Percentiles rank a stretch among this genome's conserved stretches.
Conservation (phyloP, 2,888 invertebrate genomes). For the Coecobrya sp. region DNA sequence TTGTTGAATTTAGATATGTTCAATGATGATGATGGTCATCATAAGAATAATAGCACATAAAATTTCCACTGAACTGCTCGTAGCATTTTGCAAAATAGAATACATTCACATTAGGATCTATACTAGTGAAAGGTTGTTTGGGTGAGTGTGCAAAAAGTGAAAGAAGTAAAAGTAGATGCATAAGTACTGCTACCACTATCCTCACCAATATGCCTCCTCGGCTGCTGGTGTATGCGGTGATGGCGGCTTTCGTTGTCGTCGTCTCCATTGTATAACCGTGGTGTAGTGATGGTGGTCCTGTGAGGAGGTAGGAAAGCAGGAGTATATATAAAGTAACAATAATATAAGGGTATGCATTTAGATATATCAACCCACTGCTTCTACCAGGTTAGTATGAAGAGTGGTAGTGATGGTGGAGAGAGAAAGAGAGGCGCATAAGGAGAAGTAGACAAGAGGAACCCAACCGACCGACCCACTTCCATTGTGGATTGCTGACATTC, state of each 20-base stretch:
- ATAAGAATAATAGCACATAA: conserved; percentile 5
- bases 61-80: background rate
- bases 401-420: conserved; percentile 37
- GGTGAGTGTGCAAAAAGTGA: background rate
- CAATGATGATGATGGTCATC: background rate
- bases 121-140: background rate
- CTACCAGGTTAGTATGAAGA: background rate
- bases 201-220: background rate
- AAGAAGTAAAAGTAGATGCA: conserved; percentile 1
- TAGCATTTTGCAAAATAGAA: background rate
- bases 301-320: background rate
- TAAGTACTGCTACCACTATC: background rate
- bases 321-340: background rate
- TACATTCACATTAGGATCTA: background rate
- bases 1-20: background rate
- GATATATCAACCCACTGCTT: no score
- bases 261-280: conserved; percentile 9
- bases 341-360: background rate
- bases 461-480: conserved; percentile 76
- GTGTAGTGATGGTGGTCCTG: background rate
- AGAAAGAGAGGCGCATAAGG: background rate
- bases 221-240: conserved; percentile 31
- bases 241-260: conserved; percentile 27
- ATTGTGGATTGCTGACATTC: conserved; percentile 81
- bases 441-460: conserved; percentile 69